Percentiles rank a stretch among this genome's conserved stretches.
Conservation (phyloP, 1,140 invertebrate genomes). For the Papilio helenus region DNA sequence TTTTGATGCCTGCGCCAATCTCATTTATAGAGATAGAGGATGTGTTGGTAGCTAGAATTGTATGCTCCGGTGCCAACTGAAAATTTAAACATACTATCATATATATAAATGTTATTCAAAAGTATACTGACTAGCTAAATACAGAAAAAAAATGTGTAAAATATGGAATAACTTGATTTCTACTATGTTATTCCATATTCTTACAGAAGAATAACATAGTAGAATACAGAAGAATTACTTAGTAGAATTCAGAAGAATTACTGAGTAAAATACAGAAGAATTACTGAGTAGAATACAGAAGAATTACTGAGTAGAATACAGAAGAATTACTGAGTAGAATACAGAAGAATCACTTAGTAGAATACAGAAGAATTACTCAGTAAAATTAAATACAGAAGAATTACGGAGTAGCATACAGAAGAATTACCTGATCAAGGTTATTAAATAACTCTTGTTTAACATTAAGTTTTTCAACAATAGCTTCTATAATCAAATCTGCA, state of each 20-base stretch:
- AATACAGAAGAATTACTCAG: neutral
- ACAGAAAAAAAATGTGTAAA: neutral
- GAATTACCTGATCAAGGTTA: conserved; percentile 82
- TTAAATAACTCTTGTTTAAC: conserved; percentile 91
- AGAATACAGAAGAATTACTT: neutral
- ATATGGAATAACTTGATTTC: no score
- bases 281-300: no score
- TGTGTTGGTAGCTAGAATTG: conserved; percentile 94
- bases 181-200: no score
- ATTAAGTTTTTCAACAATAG: conserved; percentile 92
- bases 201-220: no score
- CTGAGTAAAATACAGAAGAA: neutral
- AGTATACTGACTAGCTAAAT: neutral
- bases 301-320: no score
- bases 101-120: conserved; percentile 3
- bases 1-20: conserved; percentile 88
- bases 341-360: no score
- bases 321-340: no score
- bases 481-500: conserved; percentile 92
- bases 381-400: conserved; percentile 8
- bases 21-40: conserved; percentile 93
- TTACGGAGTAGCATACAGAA: neutral
- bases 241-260: neutral
- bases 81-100: conserved; percentile 51
- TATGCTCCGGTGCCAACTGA: conserved; percentile 85